Conservation (phyloP, 1,140 invertebrate genomes). For the Amphibalanus amphitrite region DNA sequence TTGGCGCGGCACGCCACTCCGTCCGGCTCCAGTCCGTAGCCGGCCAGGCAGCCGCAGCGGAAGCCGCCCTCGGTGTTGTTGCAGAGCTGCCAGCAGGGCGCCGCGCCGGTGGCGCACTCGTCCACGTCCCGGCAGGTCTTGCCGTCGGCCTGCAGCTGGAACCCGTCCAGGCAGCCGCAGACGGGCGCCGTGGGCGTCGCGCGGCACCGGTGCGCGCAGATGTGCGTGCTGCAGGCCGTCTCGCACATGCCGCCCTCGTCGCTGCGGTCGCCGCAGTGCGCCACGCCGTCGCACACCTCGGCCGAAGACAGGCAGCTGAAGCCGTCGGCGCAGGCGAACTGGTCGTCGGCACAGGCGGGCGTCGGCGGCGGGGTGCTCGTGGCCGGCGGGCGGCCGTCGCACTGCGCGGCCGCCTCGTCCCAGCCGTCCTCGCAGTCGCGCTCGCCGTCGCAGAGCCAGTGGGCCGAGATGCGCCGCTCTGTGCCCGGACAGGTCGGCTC, state of each 20-base stretch:
- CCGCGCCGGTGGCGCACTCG: slow-evolving; percentile 44
- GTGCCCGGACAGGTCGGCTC: neutral
- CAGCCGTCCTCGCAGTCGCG: slow-evolving; percentile 10
- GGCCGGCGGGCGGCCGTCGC: neutral
- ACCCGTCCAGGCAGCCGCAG: slow-evolving; percentile 92
- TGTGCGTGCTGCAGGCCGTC: neutral
- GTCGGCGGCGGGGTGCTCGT: neutral
- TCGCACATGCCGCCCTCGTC: slow-evolving; percentile 13
- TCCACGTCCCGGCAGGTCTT: slow-evolving; percentile 50
- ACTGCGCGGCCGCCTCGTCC: neutral
- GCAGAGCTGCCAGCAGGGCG: slow-evolving; percentile 69
- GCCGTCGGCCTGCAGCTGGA: slow-evolving; percentile 53
- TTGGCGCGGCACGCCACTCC: slow-evolving; percentile 11
- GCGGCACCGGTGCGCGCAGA: slow-evolving; percentile 3
- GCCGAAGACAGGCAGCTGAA: slow-evolving; percentile 22
- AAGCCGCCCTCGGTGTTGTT: slow-evolving; percentile 62
- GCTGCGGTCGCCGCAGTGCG: slow-evolving; percentile 22
- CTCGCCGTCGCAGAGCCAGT: slow-evolving; percentile 3
- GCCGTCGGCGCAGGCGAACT: neutral
- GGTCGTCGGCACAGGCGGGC: neutral
- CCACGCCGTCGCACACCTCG: slow-evolving; percentile 16
- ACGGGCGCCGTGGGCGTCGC: neutral
- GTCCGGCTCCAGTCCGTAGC: slow-evolving; percentile 38
- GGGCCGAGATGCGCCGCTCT: neutral
- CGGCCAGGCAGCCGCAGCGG: slow-evolving; percentile 55